Conservation (phyloP, 64 coral and sea anemone species). For the Dendronephthya gigantea region DNA sequence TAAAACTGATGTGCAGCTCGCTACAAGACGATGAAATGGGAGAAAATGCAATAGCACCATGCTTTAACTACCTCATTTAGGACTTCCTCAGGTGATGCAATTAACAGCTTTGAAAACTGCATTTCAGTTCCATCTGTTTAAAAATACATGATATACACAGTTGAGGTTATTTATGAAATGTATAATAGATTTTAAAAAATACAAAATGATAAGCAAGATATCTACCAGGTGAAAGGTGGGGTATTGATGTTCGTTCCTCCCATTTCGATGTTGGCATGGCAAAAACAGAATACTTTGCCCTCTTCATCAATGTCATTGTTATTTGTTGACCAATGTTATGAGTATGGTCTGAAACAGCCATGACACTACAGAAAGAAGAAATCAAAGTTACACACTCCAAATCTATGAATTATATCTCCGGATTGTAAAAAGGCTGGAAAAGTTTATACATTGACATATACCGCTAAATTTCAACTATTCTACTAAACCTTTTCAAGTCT, state of each 20-base stretch:
- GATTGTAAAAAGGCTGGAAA: too few species aligned
- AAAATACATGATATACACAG: too few species aligned
- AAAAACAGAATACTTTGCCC: slow-evolving; percentile 68
- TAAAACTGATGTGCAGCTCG: neutral
- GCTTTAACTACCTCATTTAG: slow-evolving; percentile 53
- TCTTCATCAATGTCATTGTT: slow-evolving; percentile 92
- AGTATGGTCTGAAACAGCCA: slow-evolving; percentile 67
- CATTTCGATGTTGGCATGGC: slow-evolving; percentile 68
- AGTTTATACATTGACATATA: too few species aligned
- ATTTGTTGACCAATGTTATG: slow-evolving; percentile 62
- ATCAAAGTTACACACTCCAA: too few species aligned
- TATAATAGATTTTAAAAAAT: neutral
- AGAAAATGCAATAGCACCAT: neutral
- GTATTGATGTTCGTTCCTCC: slow-evolving; percentile 60
- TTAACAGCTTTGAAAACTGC: slow-evolving; percentile 68
- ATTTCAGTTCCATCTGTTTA: slow-evolving; percentile 54
- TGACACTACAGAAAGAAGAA: slow-evolving; percentile 51
- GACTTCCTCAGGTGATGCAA: slow-evolving; percentile 68
- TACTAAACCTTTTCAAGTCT: slow-evolving; percentile 67
- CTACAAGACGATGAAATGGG: neutral
- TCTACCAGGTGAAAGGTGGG: slow-evolving; percentile 25
- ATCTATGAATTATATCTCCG: too few species aligned
- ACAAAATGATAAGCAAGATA: neutral
- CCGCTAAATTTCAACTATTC: too few species aligned
- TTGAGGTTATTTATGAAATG: neutral